phyloP scores from a whole-genome alignment of 2,888 invertebrate species.

The Adelognathus sp. region DNA sequence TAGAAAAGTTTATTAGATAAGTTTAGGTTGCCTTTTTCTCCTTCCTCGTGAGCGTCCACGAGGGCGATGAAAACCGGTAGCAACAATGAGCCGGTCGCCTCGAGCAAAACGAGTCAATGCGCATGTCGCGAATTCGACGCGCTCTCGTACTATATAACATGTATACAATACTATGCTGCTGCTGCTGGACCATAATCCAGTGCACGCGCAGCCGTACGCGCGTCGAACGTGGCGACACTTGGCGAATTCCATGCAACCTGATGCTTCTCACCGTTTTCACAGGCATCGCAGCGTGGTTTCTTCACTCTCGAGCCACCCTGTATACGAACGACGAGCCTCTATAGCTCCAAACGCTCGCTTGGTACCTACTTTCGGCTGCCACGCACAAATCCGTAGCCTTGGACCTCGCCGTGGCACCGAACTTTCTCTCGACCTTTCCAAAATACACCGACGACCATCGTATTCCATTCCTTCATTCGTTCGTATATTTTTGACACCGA shows the following conservation, averaged over 20 bases:
- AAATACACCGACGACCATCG: not conserved
- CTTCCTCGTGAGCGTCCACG: constrained; percentile 23
- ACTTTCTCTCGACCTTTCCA: not conserved
- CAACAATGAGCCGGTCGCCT: constrained; percentile 51
- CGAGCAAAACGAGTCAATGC: constrained; percentile 43
- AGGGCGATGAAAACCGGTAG: constrained; percentile 35
- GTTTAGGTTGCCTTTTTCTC: not conserved
- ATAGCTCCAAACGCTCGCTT: not conserved
- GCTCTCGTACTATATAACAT: not conserved
- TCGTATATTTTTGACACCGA: not conserved
- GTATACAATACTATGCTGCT: constrained; percentile 15
- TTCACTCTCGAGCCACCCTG: not conserved
- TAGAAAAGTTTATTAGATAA: not conserved
- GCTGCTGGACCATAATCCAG: constrained; percentile 41
- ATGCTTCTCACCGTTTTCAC: constrained; percentile 50
- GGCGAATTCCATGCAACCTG: constrained; percentile 59
- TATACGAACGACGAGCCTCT: not conserved
- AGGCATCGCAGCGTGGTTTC: constrained; percentile 27
- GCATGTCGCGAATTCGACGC: constrained; percentile 58
- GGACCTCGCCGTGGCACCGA: not conserved
- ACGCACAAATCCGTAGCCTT: constrained; percentile 5
- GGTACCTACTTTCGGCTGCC: not conserved
- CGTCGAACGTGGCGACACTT: constrained; percentile 56
- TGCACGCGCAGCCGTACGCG: constrained; percentile 53
- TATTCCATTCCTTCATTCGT: not conserved